Percentiles rank a stretch among this genome's conserved stretches.
Conservation (phyloP, 2,888 invertebrate species). For the Hyppa rectilinea region DNA sequence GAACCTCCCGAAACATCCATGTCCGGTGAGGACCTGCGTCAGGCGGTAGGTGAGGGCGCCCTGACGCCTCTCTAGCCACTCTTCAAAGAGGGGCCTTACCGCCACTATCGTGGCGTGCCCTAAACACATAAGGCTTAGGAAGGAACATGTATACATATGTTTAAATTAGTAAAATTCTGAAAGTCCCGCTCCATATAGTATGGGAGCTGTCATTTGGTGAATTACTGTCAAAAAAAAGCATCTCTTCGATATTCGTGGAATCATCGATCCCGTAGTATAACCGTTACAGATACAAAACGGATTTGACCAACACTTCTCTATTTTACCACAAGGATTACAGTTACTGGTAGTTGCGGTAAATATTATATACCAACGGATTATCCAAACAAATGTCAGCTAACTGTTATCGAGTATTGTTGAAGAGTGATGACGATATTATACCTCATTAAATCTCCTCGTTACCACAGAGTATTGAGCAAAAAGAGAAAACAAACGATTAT, state of each 20-base stretch:
- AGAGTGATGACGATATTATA: slow-evolving; percentile 66
- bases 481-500: neutral
- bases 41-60: no score
- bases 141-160: no score
- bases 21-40: no score
- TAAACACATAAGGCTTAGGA: no score
- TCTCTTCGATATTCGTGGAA: neutral
- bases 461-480: slow-evolving; percentile 13
- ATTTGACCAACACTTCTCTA: slow-evolving; percentile 29
- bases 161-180: no score
- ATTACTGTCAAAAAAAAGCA: no score
- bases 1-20: no score
- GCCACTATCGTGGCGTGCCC: no score
- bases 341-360: slow-evolving; percentile 72
- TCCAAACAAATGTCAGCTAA: slow-evolving; percentile 72
- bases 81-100: no score
- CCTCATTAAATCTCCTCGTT: slow-evolving; percentile 41
- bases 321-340: slow-evolving; percentile 40
- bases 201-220: no score
- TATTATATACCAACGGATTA: slow-evolving; percentile 66
- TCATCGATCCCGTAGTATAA: neutral
- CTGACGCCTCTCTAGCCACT: no score
- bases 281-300: slow-evolving; percentile 11
- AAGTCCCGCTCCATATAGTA: no score
- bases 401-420: slow-evolving; percentile 72